phyloP scores from a whole-genome alignment of 2,888 invertebrate species.

The Drosophila yooni region DNA sequence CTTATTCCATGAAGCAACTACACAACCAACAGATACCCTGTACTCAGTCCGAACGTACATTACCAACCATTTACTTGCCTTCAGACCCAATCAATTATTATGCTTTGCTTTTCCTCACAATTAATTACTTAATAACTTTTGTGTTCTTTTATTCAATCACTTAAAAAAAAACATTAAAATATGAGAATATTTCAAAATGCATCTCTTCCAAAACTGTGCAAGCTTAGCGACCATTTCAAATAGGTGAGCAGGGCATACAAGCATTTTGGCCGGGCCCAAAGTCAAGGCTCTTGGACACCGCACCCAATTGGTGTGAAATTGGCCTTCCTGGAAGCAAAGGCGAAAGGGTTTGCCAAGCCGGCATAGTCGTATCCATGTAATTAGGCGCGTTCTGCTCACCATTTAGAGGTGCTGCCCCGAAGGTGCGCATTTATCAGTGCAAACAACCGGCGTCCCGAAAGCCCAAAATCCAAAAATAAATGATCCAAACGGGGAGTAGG shows the following conservation, averaged over 20 bases:
- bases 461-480: slow-evolving; percentile 24
- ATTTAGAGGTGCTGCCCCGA: slow-evolving; percentile 55
- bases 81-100: not conserved
- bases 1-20: not conserved
- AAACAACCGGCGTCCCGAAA: slow-evolving; percentile 76
- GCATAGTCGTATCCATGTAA: slow-evolving; percentile 55
- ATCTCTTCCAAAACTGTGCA: not conserved
- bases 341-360: slow-evolving; percentile 1
- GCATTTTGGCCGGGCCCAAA: slow-evolving; percentile 15
- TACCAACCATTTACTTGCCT: not conserved
- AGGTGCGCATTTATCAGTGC: slow-evolving; percentile 77
- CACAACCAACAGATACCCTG: not conserved
- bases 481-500: slow-evolving; percentile 49
- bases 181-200: not conserved
- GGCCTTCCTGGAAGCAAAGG: slow-evolving; percentile 66
- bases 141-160: no score
- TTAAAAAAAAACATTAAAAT: not conserved
- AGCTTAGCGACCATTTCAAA: not conserved
- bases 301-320: slow-evolving; percentile 74
- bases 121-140: not conserved
- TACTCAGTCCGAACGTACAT: not conserved
- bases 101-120: not conserved
- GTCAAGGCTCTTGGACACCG: slow-evolving; percentile 3
- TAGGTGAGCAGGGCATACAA: slow-evolving; percentile 4
- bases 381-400: slow-evolving; percentile 56